Evolutionary conservation across 2,888 invertebrate species (phyloP), one percentile per base, ranked within the genome.

Genomic region (Drosophila ustulata): DNA sequence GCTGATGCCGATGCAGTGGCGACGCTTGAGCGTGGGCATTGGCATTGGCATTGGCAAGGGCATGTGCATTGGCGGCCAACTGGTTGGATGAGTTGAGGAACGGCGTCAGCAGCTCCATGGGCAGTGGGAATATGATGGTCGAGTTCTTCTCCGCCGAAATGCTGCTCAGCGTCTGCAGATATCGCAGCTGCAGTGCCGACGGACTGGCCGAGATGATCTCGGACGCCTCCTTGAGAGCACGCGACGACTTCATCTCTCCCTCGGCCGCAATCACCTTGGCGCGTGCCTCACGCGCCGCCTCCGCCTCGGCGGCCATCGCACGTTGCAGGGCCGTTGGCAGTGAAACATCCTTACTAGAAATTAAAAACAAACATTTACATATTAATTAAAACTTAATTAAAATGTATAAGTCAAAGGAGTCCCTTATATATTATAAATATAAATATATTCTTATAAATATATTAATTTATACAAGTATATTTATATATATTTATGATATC

Each of bases 71-170:
- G 11, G 56, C 63, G 39, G 52, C 26, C 8, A 13, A 8, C n/a
- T 67, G 68, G n/a, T 47, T 43, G 55, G 69, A 61, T 47, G 82
- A 71, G 53, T 82, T 80, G 0, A 92, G 71, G 53, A 92, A 92
- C 11, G 92, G 92, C 4, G 92, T 86, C 23, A 96, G 89, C 65
- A 96, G 92, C 90, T 98, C 98, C 93, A 98, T 95, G 0, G 98
- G 98, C 78, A 98, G 93, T 1, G 98, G 98, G 90, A 98, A 98
- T 70, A 98, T 96, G 81, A 98, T 98, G 0, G 98, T 98, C 0
- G 98, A 98, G 92, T 98, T 98, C 93, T 98, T 98, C 93, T 98
- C 98, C 0, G 97, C 96, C 1, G 98, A 97, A 92, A 98, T 98
- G 62, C 96, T 96, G 93, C 95, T 97, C 63, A 98, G 93, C 0